phyloP scores from a whole-genome alignment of 1,140 invertebrate genomes.

The Neocloeon triangulifer region DNA sequence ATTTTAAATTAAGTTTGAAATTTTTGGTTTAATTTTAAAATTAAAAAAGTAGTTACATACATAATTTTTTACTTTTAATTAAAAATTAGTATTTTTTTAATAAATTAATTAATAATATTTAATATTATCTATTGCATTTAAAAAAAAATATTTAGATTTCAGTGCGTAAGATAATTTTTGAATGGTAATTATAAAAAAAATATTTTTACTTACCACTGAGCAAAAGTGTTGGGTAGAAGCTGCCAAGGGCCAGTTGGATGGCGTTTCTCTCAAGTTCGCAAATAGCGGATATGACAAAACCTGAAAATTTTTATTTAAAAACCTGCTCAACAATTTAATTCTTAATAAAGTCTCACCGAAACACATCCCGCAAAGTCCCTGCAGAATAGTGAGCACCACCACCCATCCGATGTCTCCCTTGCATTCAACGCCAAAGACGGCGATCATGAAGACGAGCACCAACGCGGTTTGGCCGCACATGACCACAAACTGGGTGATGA shows the following conservation, averaged over 20 bases:
- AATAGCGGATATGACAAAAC: slow-evolving; percentile 67
- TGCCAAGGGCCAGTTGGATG: slow-evolving; percentile 78
- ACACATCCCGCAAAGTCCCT: slow-evolving; percentile 79
- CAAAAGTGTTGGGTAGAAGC: slow-evolving; percentile 79
- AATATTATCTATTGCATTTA: neutral
- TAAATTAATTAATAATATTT: too few relatives aligned
- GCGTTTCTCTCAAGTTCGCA: slow-evolving; percentile 79
- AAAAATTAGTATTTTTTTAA: too few relatives aligned
- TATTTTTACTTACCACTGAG: slow-evolving; percentile 30
- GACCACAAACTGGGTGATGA: slow-evolving; percentile 79
- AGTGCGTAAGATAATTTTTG: neutral
- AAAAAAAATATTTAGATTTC: neutral
- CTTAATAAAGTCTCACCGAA: slow-evolving; percentile 26
- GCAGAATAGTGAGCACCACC: slow-evolving; percentile 42
- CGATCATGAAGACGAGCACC: slow-evolving; percentile 41
- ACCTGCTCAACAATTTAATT: slow-evolving; percentile 1
- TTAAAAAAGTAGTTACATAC: too few relatives aligned
- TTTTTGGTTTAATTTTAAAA: too few relatives aligned
- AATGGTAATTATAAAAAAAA: neutral
- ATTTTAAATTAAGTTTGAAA: too few relatives aligned
- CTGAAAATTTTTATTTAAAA: slow-evolving; percentile 18
- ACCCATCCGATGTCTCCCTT: slow-evolving; percentile 58
- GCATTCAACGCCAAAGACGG: slow-evolving; percentile 24
- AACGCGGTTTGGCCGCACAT: slow-evolving; percentile 79
- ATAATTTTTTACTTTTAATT: too few relatives aligned